phyloP scores from a whole-genome alignment of 1,140 invertebrate genomes.

The Eupristina koningsbergeri region DNA sequence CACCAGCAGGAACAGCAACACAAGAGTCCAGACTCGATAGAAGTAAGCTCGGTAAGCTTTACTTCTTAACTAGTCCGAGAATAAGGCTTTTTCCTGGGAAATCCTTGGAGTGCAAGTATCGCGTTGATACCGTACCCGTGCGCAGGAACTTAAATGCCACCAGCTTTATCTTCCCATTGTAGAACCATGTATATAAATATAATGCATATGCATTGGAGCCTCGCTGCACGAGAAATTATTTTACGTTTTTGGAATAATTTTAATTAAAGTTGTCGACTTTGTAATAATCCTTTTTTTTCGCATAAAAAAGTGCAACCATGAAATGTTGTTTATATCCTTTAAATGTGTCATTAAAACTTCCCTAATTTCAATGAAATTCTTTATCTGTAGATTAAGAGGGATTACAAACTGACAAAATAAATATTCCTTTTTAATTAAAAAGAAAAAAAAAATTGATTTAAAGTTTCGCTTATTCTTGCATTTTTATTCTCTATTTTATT shows the following conservation, averaged over 20 bases:
- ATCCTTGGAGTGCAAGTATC: slow-evolving; percentile 32
- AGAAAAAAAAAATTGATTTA: neutral
- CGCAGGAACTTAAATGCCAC: slow-evolving; percentile 32
- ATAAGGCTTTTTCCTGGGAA: slow-evolving; percentile 41
- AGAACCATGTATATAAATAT: neutral
- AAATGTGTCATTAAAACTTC: neutral
- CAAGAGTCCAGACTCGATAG: slow-evolving; percentile 46
- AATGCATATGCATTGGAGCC: neutral
- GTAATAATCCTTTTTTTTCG: neutral
- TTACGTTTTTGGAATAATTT: neutral
- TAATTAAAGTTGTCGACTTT: neutral
- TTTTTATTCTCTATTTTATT: neutral
- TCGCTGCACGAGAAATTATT: neutral
- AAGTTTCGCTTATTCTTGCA: neutral
- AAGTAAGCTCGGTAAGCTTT: slow-evolving; percentile 47
- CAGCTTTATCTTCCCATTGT: neutral
- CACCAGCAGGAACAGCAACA: neutral
- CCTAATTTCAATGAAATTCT: neutral
- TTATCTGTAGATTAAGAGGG: neutral
- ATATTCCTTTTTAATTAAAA: neutral
- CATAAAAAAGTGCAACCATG: neutral
- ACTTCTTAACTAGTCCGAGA: slow-evolving; percentile 50
- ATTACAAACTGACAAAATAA: neutral
- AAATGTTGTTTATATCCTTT: neutral
- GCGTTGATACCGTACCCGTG: slow-evolving; percentile 37